These are phyloP conservation scores for Microctenopoma lineatum DNA, from an alignment of 2,797 vertebrate species.

Conservation along the genomic window DNA sequence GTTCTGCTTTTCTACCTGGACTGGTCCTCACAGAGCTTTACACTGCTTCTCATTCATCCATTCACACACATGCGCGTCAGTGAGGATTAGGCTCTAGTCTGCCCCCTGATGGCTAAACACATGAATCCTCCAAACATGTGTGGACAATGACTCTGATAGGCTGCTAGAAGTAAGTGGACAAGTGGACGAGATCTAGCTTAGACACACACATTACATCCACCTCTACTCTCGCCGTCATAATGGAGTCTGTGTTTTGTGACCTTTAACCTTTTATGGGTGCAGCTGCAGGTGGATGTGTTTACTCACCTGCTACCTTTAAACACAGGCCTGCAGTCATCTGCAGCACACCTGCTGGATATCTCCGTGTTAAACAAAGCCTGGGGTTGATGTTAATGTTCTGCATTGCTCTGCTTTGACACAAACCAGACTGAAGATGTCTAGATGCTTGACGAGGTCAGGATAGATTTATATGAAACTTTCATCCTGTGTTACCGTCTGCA, in stretches of 20 bases:
- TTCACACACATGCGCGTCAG: too few species aligned
- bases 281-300: slow-evolving; percentile 1
- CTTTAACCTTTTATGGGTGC: slow-evolving; percentile 5
- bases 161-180: too few species aligned
- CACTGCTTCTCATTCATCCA: too few species aligned
- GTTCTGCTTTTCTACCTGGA: too few species aligned
- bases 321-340: slow-evolving; percentile 16
- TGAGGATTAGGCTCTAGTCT: too few species aligned
- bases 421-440: slow-evolving; percentile 18
- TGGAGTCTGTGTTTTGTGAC: background rate
- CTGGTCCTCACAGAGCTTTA: too few species aligned
- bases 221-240: background rate
- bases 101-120: too few species aligned
- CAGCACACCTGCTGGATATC: slow-evolving; percentile 33
- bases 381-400: slow-evolving; percentile 4
- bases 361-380: slow-evolving; percentile 22
- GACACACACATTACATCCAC: too few species aligned
- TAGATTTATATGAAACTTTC: slow-evolving; percentile 40
- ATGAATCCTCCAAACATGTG: too few species aligned
- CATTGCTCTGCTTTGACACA: slow-evolving; percentile 48
- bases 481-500: slow-evolving; percentile 1
- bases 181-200: too few species aligned
- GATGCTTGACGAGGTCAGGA: slow-evolving; percentile 30
- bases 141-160: too few species aligned
- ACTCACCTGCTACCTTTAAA: slow-evolving; percentile 14